Evolutionary conservation across 2,797 vertebrate species (phyloP).

Genomic region (Dipus sagitta): DNA sequence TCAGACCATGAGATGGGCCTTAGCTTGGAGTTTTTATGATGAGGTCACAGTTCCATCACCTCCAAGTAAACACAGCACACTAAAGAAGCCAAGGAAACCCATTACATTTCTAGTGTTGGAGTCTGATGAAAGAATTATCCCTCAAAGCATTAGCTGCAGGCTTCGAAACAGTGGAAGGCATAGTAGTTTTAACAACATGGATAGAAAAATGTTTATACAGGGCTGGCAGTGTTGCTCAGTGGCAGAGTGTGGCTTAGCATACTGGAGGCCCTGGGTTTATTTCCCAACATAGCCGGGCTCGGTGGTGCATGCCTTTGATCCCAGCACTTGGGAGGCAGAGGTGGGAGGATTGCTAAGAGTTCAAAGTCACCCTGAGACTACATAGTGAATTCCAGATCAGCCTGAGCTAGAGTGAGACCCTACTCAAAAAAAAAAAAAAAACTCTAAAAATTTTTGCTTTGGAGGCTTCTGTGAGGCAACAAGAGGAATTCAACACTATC

Average conservation of each 20-base stretch:
- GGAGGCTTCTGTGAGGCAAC: neutral
- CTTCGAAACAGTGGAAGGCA: constrained; percentile 83
- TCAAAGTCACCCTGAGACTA: too few relatives aligned
- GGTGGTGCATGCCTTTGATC: too few relatives aligned
- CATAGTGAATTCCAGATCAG: too few relatives aligned
- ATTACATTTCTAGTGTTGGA: constrained; percentile 94
- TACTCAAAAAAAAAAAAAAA: neutral
- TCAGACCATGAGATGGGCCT: too few relatives aligned
- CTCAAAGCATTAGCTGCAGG: constrained; percentile 88
- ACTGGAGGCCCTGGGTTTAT: neutral
- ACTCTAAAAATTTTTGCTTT: constrained; percentile 62
- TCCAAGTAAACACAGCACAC: constrained; percentile 96
- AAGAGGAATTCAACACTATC: constrained; percentile 8
- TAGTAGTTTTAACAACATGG: constrained; percentile 90
- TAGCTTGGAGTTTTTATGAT: too few relatives aligned
- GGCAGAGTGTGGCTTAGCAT: neutral
- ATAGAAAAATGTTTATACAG: constrained; percentile 89
- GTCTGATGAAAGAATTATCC: constrained; percentile 89
- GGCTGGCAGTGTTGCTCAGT: neutral
- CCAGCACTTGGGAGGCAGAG: too few relatives aligned
- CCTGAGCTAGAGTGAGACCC: neutral
- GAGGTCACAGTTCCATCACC: constrained; percentile 87
- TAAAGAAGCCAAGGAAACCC: constrained; percentile 82
- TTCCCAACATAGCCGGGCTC: neutral
- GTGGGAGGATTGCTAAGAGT: too few relatives aligned